Evolutionary conservation across 1,140 invertebrate species (phyloP).

Genomic region (Archegozetes longisetosus): DNA sequence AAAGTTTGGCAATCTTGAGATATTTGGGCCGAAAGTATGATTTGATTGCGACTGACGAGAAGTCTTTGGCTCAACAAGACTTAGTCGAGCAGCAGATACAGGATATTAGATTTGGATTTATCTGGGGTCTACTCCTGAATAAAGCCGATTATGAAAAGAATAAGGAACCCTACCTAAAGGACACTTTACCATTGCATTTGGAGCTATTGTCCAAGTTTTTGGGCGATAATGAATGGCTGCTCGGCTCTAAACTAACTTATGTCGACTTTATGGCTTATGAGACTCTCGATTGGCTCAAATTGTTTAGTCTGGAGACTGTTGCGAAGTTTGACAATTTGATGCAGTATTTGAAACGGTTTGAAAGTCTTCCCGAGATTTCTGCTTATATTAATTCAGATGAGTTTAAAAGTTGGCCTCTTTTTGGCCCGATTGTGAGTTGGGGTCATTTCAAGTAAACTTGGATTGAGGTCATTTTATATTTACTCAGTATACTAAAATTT

Average conservation of each 20-base stretch:
- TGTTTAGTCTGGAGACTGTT: conserved; percentile 29
- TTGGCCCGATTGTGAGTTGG: background rate
- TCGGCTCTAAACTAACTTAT: conserved; percentile 33
- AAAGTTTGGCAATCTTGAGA: conserved; percentile 35
- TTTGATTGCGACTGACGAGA: conserved; percentile 27
- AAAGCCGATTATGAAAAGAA: conserved; percentile 20
- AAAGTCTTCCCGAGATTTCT: conserved; percentile 26
- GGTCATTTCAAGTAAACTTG: background rate
- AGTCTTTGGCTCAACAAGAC: conserved; percentile 31
- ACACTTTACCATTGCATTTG: conserved; percentile 24
- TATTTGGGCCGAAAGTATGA: conserved; percentile 30
- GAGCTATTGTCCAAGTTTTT: conserved; percentile 27
- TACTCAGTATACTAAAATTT: too few species aligned
- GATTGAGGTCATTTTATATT: too few species aligned
- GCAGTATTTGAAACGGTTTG: conserved; percentile 29
- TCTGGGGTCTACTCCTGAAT: conserved; percentile 19
- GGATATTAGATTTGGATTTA: conserved; percentile 32
- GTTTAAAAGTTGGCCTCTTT: background rate
- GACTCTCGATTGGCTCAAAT: conserved; percentile 30
- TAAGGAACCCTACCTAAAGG: conserved; percentile 18
- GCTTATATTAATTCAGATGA: conserved; percentile 29
- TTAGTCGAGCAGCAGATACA: conserved; percentile 31
- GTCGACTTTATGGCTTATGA: conserved; percentile 38
- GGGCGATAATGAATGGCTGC: conserved; percentile 30
- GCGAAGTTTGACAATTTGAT: conserved; percentile 30